These are phyloP conservation scores for Scarus forsteni DNA, from an alignment of 2,797 vertebrate genomes.

Conservation along the genomic window DNA sequence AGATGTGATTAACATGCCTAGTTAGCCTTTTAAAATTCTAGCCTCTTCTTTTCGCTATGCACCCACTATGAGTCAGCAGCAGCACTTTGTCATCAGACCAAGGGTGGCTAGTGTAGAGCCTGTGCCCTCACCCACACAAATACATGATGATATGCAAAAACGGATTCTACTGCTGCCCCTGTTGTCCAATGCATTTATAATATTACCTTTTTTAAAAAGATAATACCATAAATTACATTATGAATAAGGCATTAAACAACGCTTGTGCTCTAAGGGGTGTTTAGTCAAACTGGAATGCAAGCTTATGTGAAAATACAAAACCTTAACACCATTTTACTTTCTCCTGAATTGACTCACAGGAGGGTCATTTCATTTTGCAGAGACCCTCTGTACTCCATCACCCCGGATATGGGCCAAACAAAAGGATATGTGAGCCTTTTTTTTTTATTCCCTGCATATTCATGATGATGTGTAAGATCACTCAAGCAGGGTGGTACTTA, in stretches of 20 bases:
- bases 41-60: constrained; percentile 28
- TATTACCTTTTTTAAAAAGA: constrained; percentile 14
- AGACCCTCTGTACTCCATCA: constrained; percentile 55
- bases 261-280: constrained; percentile 2
- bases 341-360: constrained; percentile 28
- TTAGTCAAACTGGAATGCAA: constrained; percentile 34
- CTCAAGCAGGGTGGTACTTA: constrained; percentile 66
- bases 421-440: constrained; percentile 65
- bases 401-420: constrained; percentile 66
- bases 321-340: constrained; percentile 24
- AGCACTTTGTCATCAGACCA: constrained; percentile 52
- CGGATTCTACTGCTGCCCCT: constrained; percentile 17
- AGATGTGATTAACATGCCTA: constrained; percentile 34
- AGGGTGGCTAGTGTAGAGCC: constrained; percentile 40
- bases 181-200: constrained; percentile 30
- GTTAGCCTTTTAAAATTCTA: constrained; percentile 49
- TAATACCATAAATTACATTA: constrained; percentile 21
- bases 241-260: constrained; percentile 33
- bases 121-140: constrained; percentile 46
- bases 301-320: constrained; percentile 26
- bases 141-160: constrained; percentile 30
- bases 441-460: constrained; percentile 66
- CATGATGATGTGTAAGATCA: constrained; percentile 70
- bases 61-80: constrained; percentile 54
- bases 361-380: constrained; percentile 47